Evolutionary conservation across 37 sponge, comb jelly and placozoan species (phyloP).

Genomic region (Halichondria panicea): DNA sequence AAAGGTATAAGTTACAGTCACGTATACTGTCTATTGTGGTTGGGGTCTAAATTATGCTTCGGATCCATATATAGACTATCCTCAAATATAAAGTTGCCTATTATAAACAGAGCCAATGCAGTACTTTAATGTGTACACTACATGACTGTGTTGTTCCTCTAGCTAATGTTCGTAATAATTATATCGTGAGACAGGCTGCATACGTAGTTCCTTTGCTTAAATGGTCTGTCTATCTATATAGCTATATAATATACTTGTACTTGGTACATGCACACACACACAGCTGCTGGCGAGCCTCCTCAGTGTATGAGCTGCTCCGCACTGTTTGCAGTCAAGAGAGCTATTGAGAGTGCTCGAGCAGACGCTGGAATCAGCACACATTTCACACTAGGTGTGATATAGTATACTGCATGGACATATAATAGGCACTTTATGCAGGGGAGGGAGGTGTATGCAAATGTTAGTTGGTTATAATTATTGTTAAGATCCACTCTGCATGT

Average conservation of each 20-base stretch:
- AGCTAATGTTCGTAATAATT: neutral
- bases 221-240: neutral
- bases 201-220: neutral
- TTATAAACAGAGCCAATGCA: too few species aligned
- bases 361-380: constrained; percentile 20
- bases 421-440: too few species aligned
- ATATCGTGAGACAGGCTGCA: too few species aligned
- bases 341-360: constrained; percentile 54
- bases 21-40: neutral
- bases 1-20: constrained; percentile 51
- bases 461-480: too few species aligned
- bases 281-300: constrained; percentile 85
- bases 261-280: neutral
- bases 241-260: neutral
- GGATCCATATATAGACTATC: too few species aligned
- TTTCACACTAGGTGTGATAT: too few species aligned
- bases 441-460: too few species aligned
- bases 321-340: constrained; percentile 77
- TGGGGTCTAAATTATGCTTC: too few species aligned
- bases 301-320: constrained; percentile 66
- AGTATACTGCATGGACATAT: too few species aligned
- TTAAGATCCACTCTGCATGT: too few species aligned
- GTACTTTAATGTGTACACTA: too few species aligned
- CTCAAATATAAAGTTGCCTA: too few species aligned
- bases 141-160: neutral